Evolutionary conservation across 2,797 vertebrate genomes (phyloP).

Genomic region (Onychomys torridus): DNA sequence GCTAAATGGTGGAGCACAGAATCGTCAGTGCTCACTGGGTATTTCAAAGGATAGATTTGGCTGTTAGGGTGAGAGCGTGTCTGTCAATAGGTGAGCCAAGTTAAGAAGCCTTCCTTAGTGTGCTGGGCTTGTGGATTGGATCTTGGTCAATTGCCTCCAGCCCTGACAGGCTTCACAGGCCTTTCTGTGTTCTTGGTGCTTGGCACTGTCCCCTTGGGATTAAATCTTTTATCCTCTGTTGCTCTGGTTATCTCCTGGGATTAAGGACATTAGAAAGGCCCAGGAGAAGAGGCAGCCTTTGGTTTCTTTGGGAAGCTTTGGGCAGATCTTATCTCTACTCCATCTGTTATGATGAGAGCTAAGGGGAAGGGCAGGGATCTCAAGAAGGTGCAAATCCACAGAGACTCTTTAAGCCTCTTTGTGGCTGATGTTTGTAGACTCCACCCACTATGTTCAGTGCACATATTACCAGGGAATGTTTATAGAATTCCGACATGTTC

Average conservation of each 20-base stretch:
- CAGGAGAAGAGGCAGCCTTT: slow-evolving; percentile 34
- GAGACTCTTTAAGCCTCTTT: background rate
- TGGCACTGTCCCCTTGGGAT: slow-evolving; percentile 24
- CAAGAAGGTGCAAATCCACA: background rate
- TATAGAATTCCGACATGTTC: background rate
- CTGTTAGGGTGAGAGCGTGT: background rate
- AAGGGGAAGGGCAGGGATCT: background rate
- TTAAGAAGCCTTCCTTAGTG: background rate
- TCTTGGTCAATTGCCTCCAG: background rate
- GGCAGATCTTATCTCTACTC: background rate
- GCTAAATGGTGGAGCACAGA: background rate
- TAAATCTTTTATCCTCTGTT: background rate
- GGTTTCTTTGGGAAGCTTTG: slow-evolving; percentile 51
- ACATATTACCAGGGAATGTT: background rate
- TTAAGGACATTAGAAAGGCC: slow-evolving; percentile 7
- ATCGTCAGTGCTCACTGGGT: background rate
- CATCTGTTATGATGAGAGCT: background rate
- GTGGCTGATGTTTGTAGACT: background rate
- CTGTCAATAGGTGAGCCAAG: background rate
- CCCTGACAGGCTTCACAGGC: background rate
- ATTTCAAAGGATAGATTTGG: background rate
- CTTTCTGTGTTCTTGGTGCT: background rate
- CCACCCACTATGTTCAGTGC: background rate
- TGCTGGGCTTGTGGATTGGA: background rate
- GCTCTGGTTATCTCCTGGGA: slow-evolving; percentile 44